These are phyloP conservation scores for Gymnothorax reevesii DNA, from an alignment of 2,797 vertebrate species.

Conservation along the genomic window DNA sequence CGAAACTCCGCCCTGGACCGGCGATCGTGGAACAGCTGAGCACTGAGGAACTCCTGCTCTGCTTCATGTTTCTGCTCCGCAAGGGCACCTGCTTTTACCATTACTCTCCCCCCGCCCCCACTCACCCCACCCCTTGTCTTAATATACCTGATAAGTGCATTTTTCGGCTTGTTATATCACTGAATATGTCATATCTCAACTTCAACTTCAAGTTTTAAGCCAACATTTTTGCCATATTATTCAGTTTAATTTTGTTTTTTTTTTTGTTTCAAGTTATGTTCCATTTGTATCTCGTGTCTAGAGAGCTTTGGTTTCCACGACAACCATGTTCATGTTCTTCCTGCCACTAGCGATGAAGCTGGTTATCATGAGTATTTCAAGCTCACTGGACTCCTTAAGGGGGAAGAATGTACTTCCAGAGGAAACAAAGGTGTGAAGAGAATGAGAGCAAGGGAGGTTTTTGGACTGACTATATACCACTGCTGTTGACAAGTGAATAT, in stretches of 20 bases:
- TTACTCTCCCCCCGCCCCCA: slow-evolving; percentile 28
- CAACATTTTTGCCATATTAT: slow-evolving; percentile 26
- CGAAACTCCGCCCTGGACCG: slow-evolving; percentile 29
- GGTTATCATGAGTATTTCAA: slow-evolving; percentile 72
- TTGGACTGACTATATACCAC: slow-evolving; percentile 77
- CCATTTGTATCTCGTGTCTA: background rate
- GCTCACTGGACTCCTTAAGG: slow-evolving; percentile 67
- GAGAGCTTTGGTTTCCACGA: slow-evolving; percentile 35
- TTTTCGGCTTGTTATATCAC: slow-evolving; percentile 70
- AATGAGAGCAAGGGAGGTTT: slow-evolving; percentile 32
- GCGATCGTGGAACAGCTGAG: slow-evolving; percentile 40
- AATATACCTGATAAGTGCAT: slow-evolving; percentile 54
- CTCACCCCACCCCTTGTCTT: slow-evolving; percentile 41
- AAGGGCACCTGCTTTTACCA: slow-evolving; percentile 36
- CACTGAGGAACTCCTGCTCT: slow-evolving; percentile 17
- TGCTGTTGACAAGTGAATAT: slow-evolving; percentile 60
- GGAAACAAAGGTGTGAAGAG: slow-evolving; percentile 29
- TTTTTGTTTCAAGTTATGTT: slow-evolving; percentile 57
- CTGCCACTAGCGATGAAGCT: slow-evolving; percentile 52
- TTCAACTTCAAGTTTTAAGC: slow-evolving; percentile 51
- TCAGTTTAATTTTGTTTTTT: slow-evolving; percentile 44
- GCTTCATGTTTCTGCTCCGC: slow-evolving; percentile 39
- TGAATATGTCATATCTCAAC: slow-evolving; percentile 78
- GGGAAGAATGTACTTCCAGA: slow-evolving; percentile 45
- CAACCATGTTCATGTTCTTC: slow-evolving; percentile 64